Percentiles rank a stretch among this genome's conserved stretches.
These are phyloP conservation scores for Oceanodroma leucorhoa DNA, from an alignment of 2,797 vertebrate genomes.

Conservation along the genomic window DNA sequence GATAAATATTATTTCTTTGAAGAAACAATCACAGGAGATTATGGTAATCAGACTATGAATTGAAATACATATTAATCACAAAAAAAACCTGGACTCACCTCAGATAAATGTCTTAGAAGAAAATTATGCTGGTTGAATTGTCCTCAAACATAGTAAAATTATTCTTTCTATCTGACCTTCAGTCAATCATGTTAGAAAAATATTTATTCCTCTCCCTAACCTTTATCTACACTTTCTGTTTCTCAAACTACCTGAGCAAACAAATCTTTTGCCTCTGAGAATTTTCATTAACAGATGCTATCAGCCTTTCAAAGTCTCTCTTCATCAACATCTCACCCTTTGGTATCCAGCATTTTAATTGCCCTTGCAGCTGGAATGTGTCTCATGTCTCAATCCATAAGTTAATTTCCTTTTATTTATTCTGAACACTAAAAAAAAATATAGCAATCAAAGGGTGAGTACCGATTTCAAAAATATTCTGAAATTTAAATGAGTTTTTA, in stretches of 20 bases:
- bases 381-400: neutral
- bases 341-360: constrained; percentile 55
- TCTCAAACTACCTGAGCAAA: constrained; percentile 52
- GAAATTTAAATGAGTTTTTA: constrained; percentile 66
- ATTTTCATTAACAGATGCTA: constrained; percentile 60
- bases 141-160: constrained; percentile 36
- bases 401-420: constrained; percentile 50
- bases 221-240: constrained; percentile 29
- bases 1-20: constrained; percentile 62
- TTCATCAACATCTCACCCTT: constrained; percentile 41
- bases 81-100: neutral
- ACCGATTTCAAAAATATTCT: constrained; percentile 7
- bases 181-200: constrained; percentile 51
- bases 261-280: constrained; percentile 40
- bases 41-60: constrained; percentile 65
- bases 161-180: constrained; percentile 52
- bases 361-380: constrained; percentile 37
- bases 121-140: constrained; percentile 19
- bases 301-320: constrained; percentile 54
- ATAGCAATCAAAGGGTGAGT: constrained; percentile 37
- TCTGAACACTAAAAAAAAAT: constrained; percentile 1
- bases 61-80: constrained; percentile 56
- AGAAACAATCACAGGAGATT: constrained; percentile 72
- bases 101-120: constrained; percentile 15
- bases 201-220: constrained; percentile 45